Conservation (phyloP, 2,888 invertebrate genomes). For the Cabera pusaria region DNA sequence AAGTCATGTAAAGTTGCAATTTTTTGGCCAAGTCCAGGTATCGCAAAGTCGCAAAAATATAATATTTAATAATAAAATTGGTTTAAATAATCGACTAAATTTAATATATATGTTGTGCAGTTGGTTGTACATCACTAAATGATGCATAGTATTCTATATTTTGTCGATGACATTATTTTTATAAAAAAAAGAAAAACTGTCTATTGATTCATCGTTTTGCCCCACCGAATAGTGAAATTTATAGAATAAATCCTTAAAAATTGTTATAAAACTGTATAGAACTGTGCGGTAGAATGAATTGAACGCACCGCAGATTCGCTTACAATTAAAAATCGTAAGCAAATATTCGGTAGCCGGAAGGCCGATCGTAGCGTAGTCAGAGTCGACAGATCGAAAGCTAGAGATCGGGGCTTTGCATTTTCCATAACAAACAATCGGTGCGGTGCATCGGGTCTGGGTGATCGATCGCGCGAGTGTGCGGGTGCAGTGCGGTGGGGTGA, state of each 20-base stretch:
- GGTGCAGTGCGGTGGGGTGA: constrained; percentile 51
- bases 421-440: constrained; percentile 62
- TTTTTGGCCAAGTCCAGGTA: no score
- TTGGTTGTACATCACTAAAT: constrained; percentile 9
- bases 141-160: constrained; percentile 22
- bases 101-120: no score
- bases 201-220: constrained; percentile 77
- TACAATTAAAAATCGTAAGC: constrained; percentile 3
- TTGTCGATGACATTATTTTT: constrained; percentile 38
- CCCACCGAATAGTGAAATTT: constrained; percentile 73
- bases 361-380: constrained; percentile 45
- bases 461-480: constrained; percentile 40
- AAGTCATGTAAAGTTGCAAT: no score
- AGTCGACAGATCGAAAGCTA: constrained; percentile 53
- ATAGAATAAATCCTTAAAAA: constrained; percentile 51
- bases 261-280: constrained; percentile 44
- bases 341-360: constrained; percentile 16
- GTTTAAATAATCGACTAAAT: constrained; percentile 14
- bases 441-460: constrained; percentile 46
- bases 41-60: no score
- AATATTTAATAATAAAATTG: no score
- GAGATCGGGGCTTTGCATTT: constrained; percentile 68
- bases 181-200: constrained; percentile 47
- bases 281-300: no score
- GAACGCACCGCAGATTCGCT: neutral